Base-by-base conservation (phyloP, 2,113 vertebrate genomes). In the Oncorhynchus mykiss region DNA sequence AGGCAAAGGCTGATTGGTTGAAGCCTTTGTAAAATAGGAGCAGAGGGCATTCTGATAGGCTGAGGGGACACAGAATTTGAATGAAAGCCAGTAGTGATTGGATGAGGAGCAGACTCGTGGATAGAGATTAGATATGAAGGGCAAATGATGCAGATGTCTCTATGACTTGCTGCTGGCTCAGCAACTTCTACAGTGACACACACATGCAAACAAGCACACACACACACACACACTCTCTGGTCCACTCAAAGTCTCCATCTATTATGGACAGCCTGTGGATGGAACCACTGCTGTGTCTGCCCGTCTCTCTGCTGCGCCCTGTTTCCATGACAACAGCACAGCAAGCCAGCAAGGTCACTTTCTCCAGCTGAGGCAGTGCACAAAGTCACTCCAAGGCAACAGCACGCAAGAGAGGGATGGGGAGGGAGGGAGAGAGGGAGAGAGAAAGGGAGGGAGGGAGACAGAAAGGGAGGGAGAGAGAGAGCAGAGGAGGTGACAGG, bases 261-360 rank as follows among this genome's bases (percentile, higher is more conserved):
- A 70, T 71, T 39, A 65, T 72, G 14, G 39, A 70, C 69, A 59
- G 77, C 60, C 31, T 75, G 54, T 12, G 49, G 77, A 75, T 11
- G 51, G 77, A 76, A 74, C 62, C 65, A 29, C 27, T 29, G 57
- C 25, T n/a, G 31, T 64, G 66, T 75, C 73, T 76, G 68, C 71
- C 57, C 39, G n/a, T 83, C 79, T 72, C 49, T 78, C 75, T 62
- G 74, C 70, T 80, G 74, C 69, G 80, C 24, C 83, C 81, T 82
- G 90, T 92, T 92, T 82, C 90, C 86, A 91, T 91, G 91, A 91
- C 86, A 87, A 93, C 91, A 80, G 82, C 78, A 79, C 75, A 78
- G 76, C 78, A 79, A 76, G 74, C 73, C 20, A 31, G 82, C 89
- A 91, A 92, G 86, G 88, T 91, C 91, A 91, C 82, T 82, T 77